A percentile compares a stretch with the other conserved stretches of the same genome.
Evolutionary conservation across 2,888 invertebrate genomes (phyloP).

Genomic region (Andrena marginata): DNA sequence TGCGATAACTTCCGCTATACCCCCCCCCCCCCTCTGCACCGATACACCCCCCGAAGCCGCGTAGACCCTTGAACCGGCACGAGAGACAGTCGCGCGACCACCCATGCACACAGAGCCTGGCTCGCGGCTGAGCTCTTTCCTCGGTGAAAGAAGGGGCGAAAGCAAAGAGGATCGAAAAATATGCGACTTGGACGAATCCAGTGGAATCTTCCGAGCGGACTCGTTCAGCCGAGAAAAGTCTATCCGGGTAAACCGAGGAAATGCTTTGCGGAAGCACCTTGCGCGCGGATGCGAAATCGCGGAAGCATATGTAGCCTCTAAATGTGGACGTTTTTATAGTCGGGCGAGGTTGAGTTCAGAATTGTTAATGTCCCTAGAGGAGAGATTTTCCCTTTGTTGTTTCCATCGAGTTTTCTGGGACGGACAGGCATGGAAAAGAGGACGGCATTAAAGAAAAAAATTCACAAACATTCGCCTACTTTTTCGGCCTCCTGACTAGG

Average conservation of each 20-base stretch:
- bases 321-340: background rate
- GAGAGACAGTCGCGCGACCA: constrained; percentile 40
- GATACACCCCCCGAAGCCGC: constrained; percentile 48
- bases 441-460: too few species aligned
- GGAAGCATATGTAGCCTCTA: background rate
- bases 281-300: constrained; percentile 2
- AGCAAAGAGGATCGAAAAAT: constrained; percentile 33
- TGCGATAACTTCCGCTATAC: constrained; percentile 72
- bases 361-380: background rate
- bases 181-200: constrained; percentile 43
- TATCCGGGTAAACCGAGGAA: constrained; percentile 16
- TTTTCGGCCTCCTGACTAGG: too few species aligned
- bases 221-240: constrained; percentile 18
- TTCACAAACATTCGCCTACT: too few species aligned
- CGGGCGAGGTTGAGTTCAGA: background rate
- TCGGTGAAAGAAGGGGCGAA: background rate
- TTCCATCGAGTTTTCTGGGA: too few species aligned
- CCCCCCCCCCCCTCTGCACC: constrained; percentile 22
- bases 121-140: background rate
- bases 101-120: background rate
- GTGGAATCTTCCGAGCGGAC: constrained; percentile 51
- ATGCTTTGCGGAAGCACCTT: constrained; percentile 19
- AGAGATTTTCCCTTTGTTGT: background rate
- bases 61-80: constrained; percentile 30
- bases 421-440: too few species aligned